phyloP scores from a whole-genome alignment of 2,797 vertebrate genomes.

The Mormyrus hasselquistii region DNA sequence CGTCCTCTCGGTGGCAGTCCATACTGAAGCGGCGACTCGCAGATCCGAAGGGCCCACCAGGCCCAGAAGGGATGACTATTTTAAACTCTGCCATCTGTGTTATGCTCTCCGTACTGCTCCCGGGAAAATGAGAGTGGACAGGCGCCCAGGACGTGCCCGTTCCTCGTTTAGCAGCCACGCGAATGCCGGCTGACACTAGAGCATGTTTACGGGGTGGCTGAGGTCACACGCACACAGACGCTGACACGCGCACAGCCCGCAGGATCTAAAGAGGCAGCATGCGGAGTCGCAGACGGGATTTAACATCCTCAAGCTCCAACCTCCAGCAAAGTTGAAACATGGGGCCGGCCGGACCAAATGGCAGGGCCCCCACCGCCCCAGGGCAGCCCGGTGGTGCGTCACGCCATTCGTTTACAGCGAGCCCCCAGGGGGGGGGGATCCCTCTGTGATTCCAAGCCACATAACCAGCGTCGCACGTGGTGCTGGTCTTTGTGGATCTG shows the following conservation, averaged over 20 bases:
- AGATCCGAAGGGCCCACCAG: not conserved
- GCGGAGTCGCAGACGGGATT: not conserved
- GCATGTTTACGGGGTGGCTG: not conserved
- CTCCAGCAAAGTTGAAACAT: not conserved
- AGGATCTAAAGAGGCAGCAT: not conserved
- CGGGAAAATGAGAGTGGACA: not conserved
- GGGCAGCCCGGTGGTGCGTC: not conserved
- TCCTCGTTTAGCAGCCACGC: not conserved
- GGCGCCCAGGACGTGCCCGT: not conserved
- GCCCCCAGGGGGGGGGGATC: not conserved
- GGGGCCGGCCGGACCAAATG: not conserved
- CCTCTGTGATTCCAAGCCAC: not conserved
- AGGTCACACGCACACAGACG: constrained; percentile 24
- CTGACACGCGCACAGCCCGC: constrained; percentile 19
- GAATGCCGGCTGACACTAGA: not conserved
- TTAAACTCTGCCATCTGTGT: not conserved
- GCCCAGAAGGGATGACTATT: not conserved
- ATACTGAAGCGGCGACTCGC: not conserved
- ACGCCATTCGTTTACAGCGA: not conserved
- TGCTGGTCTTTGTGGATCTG: not conserved
- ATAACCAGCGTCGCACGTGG: not conserved
- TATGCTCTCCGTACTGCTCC: not conserved
- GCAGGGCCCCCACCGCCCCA: not conserved
- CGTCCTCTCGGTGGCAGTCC: not conserved
- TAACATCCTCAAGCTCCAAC: not conserved